These are phyloP conservation scores for Oscheius myriophilus DNA, from an alignment of 2,888 invertebrate genomes.

Conservation along the genomic window DNA sequence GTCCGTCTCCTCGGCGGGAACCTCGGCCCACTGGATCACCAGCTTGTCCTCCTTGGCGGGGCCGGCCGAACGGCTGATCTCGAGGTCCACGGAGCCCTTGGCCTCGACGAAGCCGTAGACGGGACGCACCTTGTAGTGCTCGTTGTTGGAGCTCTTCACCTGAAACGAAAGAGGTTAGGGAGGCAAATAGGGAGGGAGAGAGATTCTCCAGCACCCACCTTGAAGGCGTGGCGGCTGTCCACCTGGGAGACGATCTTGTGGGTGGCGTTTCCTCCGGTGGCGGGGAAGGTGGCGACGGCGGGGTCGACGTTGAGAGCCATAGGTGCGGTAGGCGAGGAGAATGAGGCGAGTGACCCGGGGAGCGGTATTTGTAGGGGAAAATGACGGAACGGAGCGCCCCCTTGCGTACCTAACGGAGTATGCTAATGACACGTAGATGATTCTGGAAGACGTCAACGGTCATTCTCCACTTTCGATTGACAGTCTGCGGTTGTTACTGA, in stretches of 20 bases:
- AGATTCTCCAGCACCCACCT: constrained; percentile 25
- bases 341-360: too few species aligned
- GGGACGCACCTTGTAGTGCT: constrained; percentile 59
- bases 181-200: too few species aligned
- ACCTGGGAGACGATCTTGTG: constrained; percentile 49
- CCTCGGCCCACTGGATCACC: constrained; percentile 54
- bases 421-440: too few species aligned
- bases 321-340: background rate
- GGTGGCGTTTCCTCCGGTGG: constrained; percentile 49
- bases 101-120: constrained; percentile 58
- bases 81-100: constrained; percentile 41
- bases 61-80: constrained; percentile 43
- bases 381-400: too few species aligned
- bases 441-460: too few species aligned
- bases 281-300: constrained; percentile 44
- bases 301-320: constrained; percentile 56
- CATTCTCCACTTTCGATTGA: too few species aligned
- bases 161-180: constrained; percentile 14
- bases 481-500: too few species aligned
- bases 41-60: constrained; percentile 54
- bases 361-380: too few species aligned
- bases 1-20: constrained; percentile 54
- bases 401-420: too few species aligned
- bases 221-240: constrained; percentile 54
- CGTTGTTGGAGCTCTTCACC: constrained; percentile 59